Base-by-base conservation (phyloP, 2,797 vertebrate species). In the Coregonus suidteri region DNA sequence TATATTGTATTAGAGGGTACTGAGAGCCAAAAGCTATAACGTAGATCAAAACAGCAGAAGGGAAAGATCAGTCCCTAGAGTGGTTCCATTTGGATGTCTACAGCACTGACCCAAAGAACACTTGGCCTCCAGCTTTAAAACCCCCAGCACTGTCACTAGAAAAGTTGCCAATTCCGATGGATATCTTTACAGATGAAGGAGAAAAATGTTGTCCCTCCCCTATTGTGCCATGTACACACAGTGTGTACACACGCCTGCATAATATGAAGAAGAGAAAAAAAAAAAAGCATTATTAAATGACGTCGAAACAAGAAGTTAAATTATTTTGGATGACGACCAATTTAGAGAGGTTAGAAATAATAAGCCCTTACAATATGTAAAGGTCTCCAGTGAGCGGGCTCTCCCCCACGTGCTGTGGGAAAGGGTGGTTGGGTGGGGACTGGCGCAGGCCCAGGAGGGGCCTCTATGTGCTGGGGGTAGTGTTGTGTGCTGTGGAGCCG, bases 401-500 rank as follows among this genome's bases (percentile, higher is more conserved):
- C 91, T 94, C 88, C 91, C 92, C 94, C 92, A 92, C 92, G 56
- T 47, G 41, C 41, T 47, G 41, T 47, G 41, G 91, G 86, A 93
- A 93, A 92, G 91, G 78, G 84, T 74, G 77, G 83, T 83, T 83
- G 53, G 78, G 41, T 18, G 31, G 14, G 88, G 83, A 82, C 77
- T 80, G 85, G 82, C 87, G 76, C 78, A 74, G 77, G 81, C 9
- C 41, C 41, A 47, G 41, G 41, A 75, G 31, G 6, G 51, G 72
- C 56, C 64, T 90, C 96, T 97, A 99, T 95, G 97, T 97, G 88
- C 93, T 96, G 91, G 97, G 96, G 91, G 96, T 97, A 91, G 97
- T 97, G 95, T 95, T 97, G 92, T 91, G 92, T 88, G 92, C 91
- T 89, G 72, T 95, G 81, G 97, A 98, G 91, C 97, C 96, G 0